Evolutionary conservation across 2,797 vertebrate genomes (phyloP), one percentile per base, ranked within the genome.

Genomic region (Discoglossus pictus): DNA sequence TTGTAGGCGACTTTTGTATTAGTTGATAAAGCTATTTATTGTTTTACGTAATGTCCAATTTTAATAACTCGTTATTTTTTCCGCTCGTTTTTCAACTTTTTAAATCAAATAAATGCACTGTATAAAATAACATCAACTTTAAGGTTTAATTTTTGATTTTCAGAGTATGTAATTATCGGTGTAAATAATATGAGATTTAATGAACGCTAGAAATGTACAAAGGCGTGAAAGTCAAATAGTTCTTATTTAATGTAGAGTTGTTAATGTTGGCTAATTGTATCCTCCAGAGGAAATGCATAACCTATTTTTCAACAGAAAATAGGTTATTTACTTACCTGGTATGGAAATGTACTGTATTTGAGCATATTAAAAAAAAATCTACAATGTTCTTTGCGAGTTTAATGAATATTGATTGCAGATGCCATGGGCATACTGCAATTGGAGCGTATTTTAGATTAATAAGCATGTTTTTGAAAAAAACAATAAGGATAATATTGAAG

Each of bases 371-470:
- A 17, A 47, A n/a, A 13, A 55, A 13, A 12, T 59, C 69, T 13
- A 0, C 35, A 8, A 23, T 73, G 64, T 60, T 44, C 61, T 72
- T 64, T 71, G 24, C 44, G 66, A 56, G 62, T 62, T 23, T 67
- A 74, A 82, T 76, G 79, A 76, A 75, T 76, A 84, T 74, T 60
- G 75, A 82, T 77, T 61, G 76, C 71, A 52, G 51, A 12, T 66
- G 68, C 75, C 76, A 61, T 59, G 71, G 68, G 7, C 66, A 39
- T 73, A 60, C 72, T 50, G 70, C 67, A n/a, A 69, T 13, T 55
- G 15, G 72, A 76, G 78, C 74, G 67, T 61, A 58, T 62, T 56
- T 78, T 68, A 69, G 76, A 76, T 75, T 78, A 77, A 73, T 65
- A 75, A 76, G 63, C 73, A 60, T 74, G 74, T 35, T 35, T 69